Evolutionary conservation across 2,797 vertebrate genomes (phyloP).

Genomic region (Karalla daura): DNA sequence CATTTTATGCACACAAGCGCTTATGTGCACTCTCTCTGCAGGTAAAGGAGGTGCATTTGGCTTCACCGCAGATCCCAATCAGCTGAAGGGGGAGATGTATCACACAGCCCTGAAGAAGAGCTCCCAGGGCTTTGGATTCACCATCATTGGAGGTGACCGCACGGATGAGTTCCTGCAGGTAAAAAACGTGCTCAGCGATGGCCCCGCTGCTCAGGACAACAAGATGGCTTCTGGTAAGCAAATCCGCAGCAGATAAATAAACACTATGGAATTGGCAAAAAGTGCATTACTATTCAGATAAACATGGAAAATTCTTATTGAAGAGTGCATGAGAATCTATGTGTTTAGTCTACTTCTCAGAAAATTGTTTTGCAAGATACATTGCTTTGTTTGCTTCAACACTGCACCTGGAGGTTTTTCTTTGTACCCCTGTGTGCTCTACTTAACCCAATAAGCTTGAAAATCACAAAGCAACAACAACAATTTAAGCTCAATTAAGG

Average conservation of each 20-base stretch:
- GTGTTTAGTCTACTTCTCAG: conserved; percentile 1
- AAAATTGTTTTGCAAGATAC: neutral
- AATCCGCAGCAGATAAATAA: neutral
- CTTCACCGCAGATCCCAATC: conserved; percentile 93
- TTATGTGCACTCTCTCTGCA: conserved; percentile 30
- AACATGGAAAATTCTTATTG: conserved; percentile 10
- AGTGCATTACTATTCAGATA: neutral
- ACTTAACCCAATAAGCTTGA: conserved; percentile 32
- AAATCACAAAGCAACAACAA: conserved; percentile 36
- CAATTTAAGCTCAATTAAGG: conserved; percentile 20
- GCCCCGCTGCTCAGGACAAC: conserved; percentile 93
- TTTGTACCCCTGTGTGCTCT: conserved; percentile 25
- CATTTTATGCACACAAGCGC: neutral
- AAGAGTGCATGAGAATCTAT: conserved; percentile 1
- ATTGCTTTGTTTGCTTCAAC: neutral
- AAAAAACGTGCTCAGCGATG: conserved; percentile 95
- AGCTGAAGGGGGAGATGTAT: conserved; percentile 91
- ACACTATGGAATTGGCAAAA: neutral
- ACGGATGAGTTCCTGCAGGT: conserved; percentile 97
- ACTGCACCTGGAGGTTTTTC: conserved; percentile 18
- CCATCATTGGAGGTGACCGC: conserved; percentile 96
- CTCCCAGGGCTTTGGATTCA: conserved; percentile 95
- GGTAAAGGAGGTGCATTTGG: conserved; percentile 62
- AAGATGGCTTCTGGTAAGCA: conserved; percentile 93
- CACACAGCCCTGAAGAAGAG: conserved; percentile 93